Evolutionary conservation across 1,140 invertebrate genomes (phyloP).

Genomic region (Brachionus rubens): DNA sequence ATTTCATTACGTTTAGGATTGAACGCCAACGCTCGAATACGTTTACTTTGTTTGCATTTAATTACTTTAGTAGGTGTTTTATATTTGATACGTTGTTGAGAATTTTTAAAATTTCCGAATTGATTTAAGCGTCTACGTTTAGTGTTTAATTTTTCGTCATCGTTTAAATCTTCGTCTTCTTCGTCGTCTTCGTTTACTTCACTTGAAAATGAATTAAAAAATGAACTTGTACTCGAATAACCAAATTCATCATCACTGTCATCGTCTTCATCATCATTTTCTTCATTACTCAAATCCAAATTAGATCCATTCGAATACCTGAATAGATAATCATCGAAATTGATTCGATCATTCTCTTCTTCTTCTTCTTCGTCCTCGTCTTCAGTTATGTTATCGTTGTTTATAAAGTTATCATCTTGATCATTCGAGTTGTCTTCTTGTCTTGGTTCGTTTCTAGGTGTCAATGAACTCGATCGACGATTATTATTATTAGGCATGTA

Average conservation of each 20-base stretch:
- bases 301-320: not conserved
- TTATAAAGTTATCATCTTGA: not conserved
- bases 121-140: not conserved
- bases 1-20: constrained; percentile 72
- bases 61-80: constrained; percentile 72
- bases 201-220: not conserved
- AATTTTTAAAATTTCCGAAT: constrained; percentile 8
- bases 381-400: constrained; percentile 30
- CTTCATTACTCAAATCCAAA: not conserved
- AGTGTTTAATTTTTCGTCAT: constrained; percentile 47
- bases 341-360: not conserved
- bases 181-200: constrained; percentile 49
- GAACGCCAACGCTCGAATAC: constrained; percentile 80
- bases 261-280: constrained; percentile 45
- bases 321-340: constrained; percentile 19
- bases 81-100: constrained; percentile 49
- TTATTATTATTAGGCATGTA: not conserved
- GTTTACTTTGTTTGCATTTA: constrained; percentile 70
- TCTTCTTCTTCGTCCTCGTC: constrained; percentile 22
- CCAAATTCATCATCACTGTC: constrained; percentile 47
- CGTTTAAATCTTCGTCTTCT: constrained; percentile 51
- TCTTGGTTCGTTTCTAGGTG: too few species aligned
- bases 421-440: too few species aligned
- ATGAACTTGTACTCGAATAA: constrained; percentile 43
- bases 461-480: not conserved